These are phyloP conservation scores for Dreissena rostriformis DNA, from an alignment of 1,140 invertebrate species.

Conservation along the genomic window DNA sequence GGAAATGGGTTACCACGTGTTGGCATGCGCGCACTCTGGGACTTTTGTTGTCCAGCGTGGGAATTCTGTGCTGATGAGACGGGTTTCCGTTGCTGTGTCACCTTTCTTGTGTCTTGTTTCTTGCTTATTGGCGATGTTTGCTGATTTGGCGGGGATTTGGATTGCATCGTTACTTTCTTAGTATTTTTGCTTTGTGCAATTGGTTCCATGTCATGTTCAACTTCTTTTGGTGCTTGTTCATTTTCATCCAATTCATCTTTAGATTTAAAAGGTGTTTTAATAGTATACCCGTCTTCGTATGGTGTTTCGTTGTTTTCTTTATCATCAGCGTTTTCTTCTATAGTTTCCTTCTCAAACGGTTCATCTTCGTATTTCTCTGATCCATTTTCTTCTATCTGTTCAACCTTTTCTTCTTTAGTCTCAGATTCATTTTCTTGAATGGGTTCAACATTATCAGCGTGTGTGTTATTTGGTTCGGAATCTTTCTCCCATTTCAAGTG, in stretches of 20 bases:
- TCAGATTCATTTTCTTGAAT: background rate
- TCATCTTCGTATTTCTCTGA: too few relatives aligned
- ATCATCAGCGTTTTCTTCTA: too few relatives aligned
- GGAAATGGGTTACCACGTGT: background rate
- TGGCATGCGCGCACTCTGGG: conserved; percentile 35
- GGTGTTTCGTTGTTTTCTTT: too few relatives aligned
- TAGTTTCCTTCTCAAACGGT: too few relatives aligned
- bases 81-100: too few relatives aligned
- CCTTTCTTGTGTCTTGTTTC: too few relatives aligned
- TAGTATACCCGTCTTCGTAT: too few relatives aligned
- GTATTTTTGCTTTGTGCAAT: background rate
- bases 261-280: too few relatives aligned
- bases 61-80: too few relatives aligned
- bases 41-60: conserved; percentile 4
- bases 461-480: background rate
- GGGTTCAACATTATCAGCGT: conserved; percentile 3
- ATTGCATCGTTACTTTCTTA: background rate
- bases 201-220: background rate
- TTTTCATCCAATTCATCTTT: background rate
- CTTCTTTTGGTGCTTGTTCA: background rate
- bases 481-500: background rate
- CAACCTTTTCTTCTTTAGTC: background rate
- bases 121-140: too few relatives aligned
- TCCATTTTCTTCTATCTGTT: background rate
- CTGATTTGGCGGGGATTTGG: background rate